Evolutionary conservation across 1,140 invertebrate species (phyloP), one percentile per base, ranked within the genome.

Genomic region (Papilio glaucus): DNA sequence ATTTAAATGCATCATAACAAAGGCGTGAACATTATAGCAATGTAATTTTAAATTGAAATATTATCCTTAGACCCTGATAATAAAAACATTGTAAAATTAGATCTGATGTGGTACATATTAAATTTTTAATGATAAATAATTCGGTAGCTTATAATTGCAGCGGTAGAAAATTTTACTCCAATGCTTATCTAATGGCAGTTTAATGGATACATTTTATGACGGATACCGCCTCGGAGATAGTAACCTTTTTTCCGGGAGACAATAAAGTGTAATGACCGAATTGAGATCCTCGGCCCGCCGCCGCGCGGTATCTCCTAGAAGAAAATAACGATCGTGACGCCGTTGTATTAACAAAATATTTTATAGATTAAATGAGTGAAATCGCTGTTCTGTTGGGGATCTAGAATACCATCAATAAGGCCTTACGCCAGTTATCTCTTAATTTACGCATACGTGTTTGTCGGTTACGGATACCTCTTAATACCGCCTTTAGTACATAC

Each of bases 261-360:
- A 42, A 45, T 68, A 68, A 68, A 68, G 63, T 68, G 63, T 68
- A 68, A 68, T 68, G 63, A 45, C 38, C 63, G 63, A 42, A 42
- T 41, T 26, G 21, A 38, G 15, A 18, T 65, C 1, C 10, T 57
- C 21, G 49, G 18, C 21, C 39, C 39, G 38, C 39, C 2, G 29
- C 6, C 29, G 12, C 38, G 33, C 3, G 26, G 26, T 68, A 42
- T 57, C 49, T 33, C 29, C 29, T 13, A 57, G 21, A 57, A 24
- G 2, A 57, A 57, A 57, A 57, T 41, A 41, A 41, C 24, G 21
- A 57, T 57, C 21, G 8, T 57, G 21, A 57, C 49, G 10, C 4
- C 49, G 24, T 57, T 57, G 21, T 13, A 0, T 53, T 57, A 33
- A 33, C 29, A 6, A 6, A 33, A 21, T 49, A 49, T 49, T 41